These are phyloP conservation scores for Pardosa pseudoannulata DNA, from an alignment of 2,888 invertebrate genomes.

Conservation along the genomic window DNA sequence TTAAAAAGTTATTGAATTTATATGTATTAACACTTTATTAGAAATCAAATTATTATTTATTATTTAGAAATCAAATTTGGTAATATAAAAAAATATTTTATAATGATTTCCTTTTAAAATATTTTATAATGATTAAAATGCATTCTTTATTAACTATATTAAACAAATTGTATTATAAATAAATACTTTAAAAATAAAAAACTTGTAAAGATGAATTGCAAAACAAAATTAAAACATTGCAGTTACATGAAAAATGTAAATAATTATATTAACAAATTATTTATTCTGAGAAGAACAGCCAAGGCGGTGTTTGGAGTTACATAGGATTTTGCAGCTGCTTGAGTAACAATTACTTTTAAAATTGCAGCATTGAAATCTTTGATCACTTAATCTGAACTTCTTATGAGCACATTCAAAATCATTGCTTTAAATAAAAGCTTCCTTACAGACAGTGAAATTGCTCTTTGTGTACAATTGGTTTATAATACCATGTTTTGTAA, in stretches of 20 bases:
- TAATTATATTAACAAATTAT: neutral
- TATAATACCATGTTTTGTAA: constrained; percentile 3
- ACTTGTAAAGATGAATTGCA: neutral
- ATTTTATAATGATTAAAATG: neutral
- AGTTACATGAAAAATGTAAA: neutral
- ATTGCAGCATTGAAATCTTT: constrained; percentile 9
- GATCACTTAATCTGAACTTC: constrained; percentile 13
- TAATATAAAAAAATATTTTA: neutral
- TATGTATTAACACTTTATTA: neutral
- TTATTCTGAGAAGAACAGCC: constrained; percentile 4
- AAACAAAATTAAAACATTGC: neutral
- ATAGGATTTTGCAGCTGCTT: constrained; percentile 3
- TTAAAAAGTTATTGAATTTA: neutral
- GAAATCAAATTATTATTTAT: neutral
- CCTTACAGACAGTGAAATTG: neutral
- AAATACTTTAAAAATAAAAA: neutral
- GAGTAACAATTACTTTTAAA: constrained; percentile 23
- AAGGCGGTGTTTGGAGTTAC: constrained; percentile 16
- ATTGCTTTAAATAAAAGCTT: constrained; percentile 20
- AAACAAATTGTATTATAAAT: constrained; percentile 5
- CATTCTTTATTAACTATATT: neutral
- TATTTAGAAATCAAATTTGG: neutral
- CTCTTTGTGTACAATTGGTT: neutral
- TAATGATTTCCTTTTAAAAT: neutral
- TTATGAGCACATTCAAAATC: constrained; percentile 8